Conservation (phyloP, 2,888 invertebrate species). For the Drosophila subquinaria region DNA sequence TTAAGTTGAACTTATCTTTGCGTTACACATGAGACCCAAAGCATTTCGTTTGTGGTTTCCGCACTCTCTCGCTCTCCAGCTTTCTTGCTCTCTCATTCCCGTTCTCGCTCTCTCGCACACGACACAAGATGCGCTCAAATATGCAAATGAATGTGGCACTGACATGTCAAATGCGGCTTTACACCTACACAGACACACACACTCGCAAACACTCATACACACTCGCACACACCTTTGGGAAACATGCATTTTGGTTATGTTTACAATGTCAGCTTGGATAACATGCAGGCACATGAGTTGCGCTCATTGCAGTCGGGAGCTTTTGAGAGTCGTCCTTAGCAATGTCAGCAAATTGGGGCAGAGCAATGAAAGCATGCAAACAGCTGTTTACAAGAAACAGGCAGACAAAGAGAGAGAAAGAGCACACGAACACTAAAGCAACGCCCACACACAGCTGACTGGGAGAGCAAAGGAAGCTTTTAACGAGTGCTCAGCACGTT, state of each 20-base stretch:
- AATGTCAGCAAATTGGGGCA: slow-evolving; percentile 74
- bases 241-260: slow-evolving; percentile 80
- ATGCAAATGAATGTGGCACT: slow-evolving; percentile 75
- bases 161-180: slow-evolving; percentile 73
- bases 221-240: slow-evolving; percentile 59
- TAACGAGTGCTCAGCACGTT: slow-evolving; percentile 31
- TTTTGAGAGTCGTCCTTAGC: slow-evolving; percentile 60
- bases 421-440: slow-evolving; percentile 27
- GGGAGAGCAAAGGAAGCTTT: slow-evolving; percentile 40
- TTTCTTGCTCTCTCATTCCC: slow-evolving; percentile 10
- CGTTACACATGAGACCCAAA: slow-evolving; percentile 67
- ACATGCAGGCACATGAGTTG: slow-evolving; percentile 54
- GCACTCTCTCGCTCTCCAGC: slow-evolving; percentile 2
- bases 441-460: slow-evolving; percentile 61
- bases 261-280: slow-evolving; percentile 79
- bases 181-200: slow-evolving; percentile 43
- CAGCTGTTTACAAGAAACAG: slow-evolving; percentile 64
- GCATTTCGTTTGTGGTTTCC: slow-evolving; percentile 18
- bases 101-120: slow-evolving; percentile 37
- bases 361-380: slow-evolving; percentile 44
- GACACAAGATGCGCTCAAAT: slow-evolving; percentile 61
- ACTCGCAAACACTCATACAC: slow-evolving; percentile 15
- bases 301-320: slow-evolving; percentile 50
- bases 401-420: slow-evolving; percentile 7
- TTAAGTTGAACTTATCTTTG: slow-evolving; percentile 79